These are phyloP conservation scores for Pseudoips prasinana DNA, from an alignment of 2,888 invertebrate genomes.

Conservation along the genomic window DNA sequence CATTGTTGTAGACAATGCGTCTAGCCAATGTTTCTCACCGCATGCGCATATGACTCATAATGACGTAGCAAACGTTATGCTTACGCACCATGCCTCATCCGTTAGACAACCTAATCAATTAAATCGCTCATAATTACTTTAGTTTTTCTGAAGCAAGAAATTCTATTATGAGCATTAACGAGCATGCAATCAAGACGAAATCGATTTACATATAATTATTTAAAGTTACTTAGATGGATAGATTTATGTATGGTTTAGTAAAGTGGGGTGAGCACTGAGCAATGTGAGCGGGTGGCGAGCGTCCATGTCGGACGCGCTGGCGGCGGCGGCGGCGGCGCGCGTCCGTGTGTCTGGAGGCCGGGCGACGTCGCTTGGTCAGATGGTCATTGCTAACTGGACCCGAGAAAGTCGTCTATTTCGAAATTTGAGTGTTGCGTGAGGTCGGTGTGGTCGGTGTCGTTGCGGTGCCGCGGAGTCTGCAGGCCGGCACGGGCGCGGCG, in stretches of 20 bases:
- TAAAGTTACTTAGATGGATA: too few species aligned
- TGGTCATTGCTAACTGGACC: conserved; percentile 64
- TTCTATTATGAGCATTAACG: conserved; percentile 8
- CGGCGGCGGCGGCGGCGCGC: conserved; percentile 19
- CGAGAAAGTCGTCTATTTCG: conserved; percentile 77
- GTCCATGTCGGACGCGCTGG: conserved; percentile 5
- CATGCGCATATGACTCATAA: conserved; percentile 63
- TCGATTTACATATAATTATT: conserved; percentile 27
- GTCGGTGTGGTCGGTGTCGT: conserved; percentile 67
- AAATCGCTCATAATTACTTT: conserved; percentile 34
- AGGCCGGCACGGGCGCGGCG: conserved; percentile 68
- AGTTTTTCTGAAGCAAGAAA: conserved; percentile 16
- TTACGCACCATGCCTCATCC: conserved; percentile 52
- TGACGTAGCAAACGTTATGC: conserved; percentile 59
- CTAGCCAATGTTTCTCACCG: conserved; percentile 68
- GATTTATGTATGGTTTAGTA: too few species aligned
- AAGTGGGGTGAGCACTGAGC: background rate
- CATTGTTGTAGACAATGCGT: conserved; percentile 76
- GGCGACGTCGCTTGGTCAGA: conserved; percentile 46
- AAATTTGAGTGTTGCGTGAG: conserved; percentile 75
- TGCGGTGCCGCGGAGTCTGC: conserved; percentile 78
- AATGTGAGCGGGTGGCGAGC: background rate
- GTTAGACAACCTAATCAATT: conserved; percentile 42
- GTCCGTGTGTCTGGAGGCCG: conserved; percentile 43
- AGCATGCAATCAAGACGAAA: conserved; percentile 22